Evolutionary conservation across 2,113 vertebrate genomes (phyloP).

Genomic region (Oncorhynchus nerka): DNA sequence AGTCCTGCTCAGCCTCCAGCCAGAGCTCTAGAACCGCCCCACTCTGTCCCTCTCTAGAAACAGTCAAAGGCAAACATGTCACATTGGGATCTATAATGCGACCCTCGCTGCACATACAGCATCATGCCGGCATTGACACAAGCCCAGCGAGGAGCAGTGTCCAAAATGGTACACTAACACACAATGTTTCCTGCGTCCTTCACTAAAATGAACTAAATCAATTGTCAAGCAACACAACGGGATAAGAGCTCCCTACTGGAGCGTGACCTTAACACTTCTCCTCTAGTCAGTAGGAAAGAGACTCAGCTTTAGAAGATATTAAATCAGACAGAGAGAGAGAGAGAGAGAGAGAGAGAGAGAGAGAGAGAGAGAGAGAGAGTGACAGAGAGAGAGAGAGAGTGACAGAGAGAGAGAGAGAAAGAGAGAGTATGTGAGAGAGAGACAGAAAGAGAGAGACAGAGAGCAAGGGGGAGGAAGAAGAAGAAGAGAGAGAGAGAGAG

Average conservation of each 20-base stretch:
- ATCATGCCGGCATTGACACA: neutral
- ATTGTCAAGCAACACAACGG: constrained; percentile 55
- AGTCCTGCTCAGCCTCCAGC: neutral
- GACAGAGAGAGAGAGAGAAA: neutral
- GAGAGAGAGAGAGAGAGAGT: too few relatives aligned
- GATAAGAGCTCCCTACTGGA: constrained; percentile 63
- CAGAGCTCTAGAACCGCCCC: neutral
- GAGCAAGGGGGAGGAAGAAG: too few relatives aligned
- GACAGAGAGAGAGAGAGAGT: too few relatives aligned
- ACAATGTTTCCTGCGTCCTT: constrained; percentile 48
- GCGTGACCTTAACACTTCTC: constrained; percentile 62
- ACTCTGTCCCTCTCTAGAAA: neutral
- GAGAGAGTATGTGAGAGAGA: constrained; percentile 13
- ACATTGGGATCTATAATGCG: neutral
- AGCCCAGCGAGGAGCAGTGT: constrained; percentile 34
- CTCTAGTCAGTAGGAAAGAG: constrained; percentile 5
- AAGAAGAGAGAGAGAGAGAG: too few relatives aligned
- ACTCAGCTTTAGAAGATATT: constrained; percentile 33
- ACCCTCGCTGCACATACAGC: too few relatives aligned
- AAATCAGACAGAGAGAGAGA: constrained; percentile 25
- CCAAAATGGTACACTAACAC: constrained; percentile 48
- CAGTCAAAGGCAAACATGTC: neutral
- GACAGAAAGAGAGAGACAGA: neutral
- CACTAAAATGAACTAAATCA: constrained; percentile 61
- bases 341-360: constrained; percentile 24